Evolutionary conservation across 1,140 invertebrate species (phyloP).

Genomic region (Microplitis mediator): DNA sequence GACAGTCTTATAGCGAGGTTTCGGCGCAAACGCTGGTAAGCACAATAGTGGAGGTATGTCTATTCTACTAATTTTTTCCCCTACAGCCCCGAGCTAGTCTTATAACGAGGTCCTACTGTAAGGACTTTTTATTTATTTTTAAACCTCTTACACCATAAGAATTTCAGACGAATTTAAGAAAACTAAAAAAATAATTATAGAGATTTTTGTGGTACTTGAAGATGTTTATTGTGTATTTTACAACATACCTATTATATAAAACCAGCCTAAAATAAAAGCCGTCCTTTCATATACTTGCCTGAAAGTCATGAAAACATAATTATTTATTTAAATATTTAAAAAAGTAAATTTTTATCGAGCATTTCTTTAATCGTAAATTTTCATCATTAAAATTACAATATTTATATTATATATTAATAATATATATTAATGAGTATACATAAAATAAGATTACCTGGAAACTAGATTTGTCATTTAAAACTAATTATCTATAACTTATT

Average conservation of each 20-base stretch:
- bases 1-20: too few species aligned
- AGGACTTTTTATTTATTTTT: too few species aligned
- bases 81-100: too few species aligned
- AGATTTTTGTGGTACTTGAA: too few species aligned
- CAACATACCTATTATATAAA: neutral
- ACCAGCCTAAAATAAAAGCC: constrained; percentile 1
- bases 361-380: neutral
- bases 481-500: neutral
- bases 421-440: constrained; percentile 24
- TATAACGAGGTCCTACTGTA: too few species aligned
- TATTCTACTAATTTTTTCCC: too few species aligned
- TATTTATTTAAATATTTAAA: neutral
- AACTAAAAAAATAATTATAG: too few species aligned
- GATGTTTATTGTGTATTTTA: too few species aligned
- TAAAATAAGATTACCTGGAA: neutral
- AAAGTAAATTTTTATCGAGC: neutral
- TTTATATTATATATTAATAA: neutral
- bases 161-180: too few species aligned
- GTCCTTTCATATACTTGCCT: neutral
- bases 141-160: neutral
- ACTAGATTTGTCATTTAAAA: neutral
- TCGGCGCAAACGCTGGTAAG: too few species aligned
- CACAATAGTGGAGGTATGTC: too few species aligned
- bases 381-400: neutral
- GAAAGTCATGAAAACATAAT: neutral